Evolutionary conservation across 1,140 invertebrate species (phyloP).

Genomic region (Saxidomus purpurata): DNA sequence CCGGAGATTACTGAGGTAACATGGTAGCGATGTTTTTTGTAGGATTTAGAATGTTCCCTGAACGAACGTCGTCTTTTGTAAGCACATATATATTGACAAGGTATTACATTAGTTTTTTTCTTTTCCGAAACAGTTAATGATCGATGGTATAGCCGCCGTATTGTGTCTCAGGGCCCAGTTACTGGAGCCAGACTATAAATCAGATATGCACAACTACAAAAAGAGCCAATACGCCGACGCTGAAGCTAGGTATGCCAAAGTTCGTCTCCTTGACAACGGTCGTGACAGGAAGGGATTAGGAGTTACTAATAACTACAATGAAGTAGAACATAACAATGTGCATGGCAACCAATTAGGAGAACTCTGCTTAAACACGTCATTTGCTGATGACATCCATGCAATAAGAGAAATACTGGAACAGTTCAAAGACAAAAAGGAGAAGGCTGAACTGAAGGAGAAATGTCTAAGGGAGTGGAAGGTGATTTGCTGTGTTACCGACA

Average conservation of each 20-base stretch:
- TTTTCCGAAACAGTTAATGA: conserved; percentile 83
- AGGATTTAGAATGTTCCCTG: no score
- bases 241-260: conserved; percentile 73
- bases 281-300: conserved; percentile 55
- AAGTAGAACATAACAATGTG: conserved; percentile 51
- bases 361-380: conserved; percentile 13
- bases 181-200: conserved; percentile 66
- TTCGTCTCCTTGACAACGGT: conserved; percentile 78
- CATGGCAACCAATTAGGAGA: conserved; percentile 18
- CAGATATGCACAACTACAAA: conserved; percentile 68
- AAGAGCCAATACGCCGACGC: conserved; percentile 37
- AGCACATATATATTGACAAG: no score
- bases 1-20: no score
- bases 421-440: conserved; percentile 69
- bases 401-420: conserved; percentile 78
- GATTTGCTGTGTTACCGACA: conserved; percentile 85
- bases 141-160: conserved; percentile 82
- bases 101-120: no score
- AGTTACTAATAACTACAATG: background rate
- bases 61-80: no score
- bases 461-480: conserved; percentile 84
- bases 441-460: conserved; percentile 76
- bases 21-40: no score
- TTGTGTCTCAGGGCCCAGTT: conserved; percentile 83
- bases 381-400: conserved; percentile 77